Conservation (phyloP, 2,113 vertebrate species). For the Steatornis caripensis region DNA sequence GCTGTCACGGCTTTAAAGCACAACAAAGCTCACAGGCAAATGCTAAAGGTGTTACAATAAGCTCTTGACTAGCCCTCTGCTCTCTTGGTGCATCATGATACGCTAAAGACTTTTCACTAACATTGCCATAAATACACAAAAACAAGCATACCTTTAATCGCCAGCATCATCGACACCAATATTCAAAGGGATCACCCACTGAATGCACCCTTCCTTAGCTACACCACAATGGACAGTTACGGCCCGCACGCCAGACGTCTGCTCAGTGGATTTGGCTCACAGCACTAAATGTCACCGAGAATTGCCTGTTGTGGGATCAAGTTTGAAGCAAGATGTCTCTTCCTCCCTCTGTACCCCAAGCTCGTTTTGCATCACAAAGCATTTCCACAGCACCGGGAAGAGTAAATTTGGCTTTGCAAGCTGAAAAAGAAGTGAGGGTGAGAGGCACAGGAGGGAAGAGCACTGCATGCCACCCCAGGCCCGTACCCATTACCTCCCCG, state of each 20-base stretch:
- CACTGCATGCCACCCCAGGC: not conserved
- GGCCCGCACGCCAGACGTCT: accelerated
- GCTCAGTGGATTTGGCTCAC: accelerated
- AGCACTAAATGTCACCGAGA: too few species aligned
- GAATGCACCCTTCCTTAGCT: not conserved
- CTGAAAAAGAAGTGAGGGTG: not conserved
- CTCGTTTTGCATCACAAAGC: not conserved
- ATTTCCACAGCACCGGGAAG: not conserved
- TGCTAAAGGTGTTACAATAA: not conserved
- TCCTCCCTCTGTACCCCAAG: not conserved
- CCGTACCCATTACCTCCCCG: not conserved
- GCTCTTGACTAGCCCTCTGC: not conserved
- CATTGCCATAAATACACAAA: not conserved
- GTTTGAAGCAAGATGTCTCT: accelerated
- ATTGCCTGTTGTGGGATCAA: not conserved
- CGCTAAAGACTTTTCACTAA: not conserved
- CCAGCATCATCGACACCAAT: not conserved
- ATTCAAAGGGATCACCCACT: too few species aligned
- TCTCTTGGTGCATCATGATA: too few species aligned
- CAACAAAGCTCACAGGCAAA: not conserved
- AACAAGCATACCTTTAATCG: not conserved
- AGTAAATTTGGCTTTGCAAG: not conserved
- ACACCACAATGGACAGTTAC: not conserved
- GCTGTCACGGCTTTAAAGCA: not conserved
- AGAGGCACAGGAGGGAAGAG: not conserved